Evolutionary conservation across 2,797 vertebrate genomes (phyloP).

Genomic region (Hoplostethus mediterraneus): DNA sequence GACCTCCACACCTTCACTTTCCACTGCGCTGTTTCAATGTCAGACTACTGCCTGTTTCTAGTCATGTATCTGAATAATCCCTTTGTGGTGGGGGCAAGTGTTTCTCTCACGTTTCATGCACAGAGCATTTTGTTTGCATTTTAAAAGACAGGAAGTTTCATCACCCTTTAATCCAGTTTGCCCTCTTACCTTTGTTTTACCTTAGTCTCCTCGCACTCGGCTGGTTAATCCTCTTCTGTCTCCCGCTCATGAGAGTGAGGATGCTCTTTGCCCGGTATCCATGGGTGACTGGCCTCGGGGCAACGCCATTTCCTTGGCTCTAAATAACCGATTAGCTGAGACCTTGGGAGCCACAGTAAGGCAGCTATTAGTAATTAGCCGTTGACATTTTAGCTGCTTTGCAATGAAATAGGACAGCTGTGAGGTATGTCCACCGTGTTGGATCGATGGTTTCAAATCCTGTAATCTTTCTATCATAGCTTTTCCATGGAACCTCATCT

Average conservation of each 20-base stretch:
- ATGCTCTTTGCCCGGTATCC: constrained; percentile 67
- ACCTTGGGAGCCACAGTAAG: constrained; percentile 68
- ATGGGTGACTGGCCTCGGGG: constrained; percentile 72
- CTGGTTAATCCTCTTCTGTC: constrained; percentile 61
- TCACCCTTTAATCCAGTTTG: constrained; percentile 19
- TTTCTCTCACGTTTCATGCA: too few relatives aligned
- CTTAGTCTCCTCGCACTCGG: constrained; percentile 48
- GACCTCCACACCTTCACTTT: constrained; percentile 11
- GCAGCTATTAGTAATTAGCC: constrained; percentile 75
- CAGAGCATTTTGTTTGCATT: constrained; percentile 7
- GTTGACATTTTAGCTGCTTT: constrained; percentile 76
- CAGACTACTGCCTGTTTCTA: not conserved
- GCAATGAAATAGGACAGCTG: constrained; percentile 47
- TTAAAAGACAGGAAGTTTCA: constrained; percentile 18
- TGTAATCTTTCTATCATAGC: constrained; percentile 22
- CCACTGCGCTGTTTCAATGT: not conserved
- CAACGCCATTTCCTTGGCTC: constrained; percentile 71
- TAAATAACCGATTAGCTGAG: constrained; percentile 80
- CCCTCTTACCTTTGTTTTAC: constrained; percentile 30
- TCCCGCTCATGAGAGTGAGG: constrained; percentile 39
- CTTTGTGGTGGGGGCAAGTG: not conserved
- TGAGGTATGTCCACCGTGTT: constrained; percentile 10
- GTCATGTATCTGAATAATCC: not conserved
- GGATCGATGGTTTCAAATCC: constrained; percentile 61
- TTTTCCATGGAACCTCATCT: constrained; percentile 25